These are phyloP conservation scores for Diabrotica undecimpunctata DNA, from an alignment of 1,140 invertebrate species.

Conservation along the genomic window DNA sequence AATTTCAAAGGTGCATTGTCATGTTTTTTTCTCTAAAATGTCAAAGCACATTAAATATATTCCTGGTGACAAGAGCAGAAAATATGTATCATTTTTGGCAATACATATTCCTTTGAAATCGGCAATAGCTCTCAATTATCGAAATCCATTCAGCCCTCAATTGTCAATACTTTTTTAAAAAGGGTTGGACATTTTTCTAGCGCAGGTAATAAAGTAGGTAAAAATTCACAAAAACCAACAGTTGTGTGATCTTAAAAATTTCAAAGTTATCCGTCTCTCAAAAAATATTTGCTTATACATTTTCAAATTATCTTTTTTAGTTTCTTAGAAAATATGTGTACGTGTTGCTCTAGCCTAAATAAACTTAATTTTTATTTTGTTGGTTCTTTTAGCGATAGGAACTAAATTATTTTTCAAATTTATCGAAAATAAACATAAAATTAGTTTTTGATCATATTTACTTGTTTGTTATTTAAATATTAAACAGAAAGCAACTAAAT, in stretches of 20 bases:
- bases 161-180: constrained; percentile 15
- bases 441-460: background rate
- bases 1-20: no score
- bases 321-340: background rate
- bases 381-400: background rate
- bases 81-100: no score
- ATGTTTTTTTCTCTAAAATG: no score
- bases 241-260: background rate
- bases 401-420: background rate
- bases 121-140: background rate
- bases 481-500: no score
- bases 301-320: background rate
- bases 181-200: constrained; percentile 15
- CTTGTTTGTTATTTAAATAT: background rate
- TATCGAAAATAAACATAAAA: background rate
- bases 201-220: constrained; percentile 13
- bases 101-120: background rate
- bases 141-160: constrained; percentile 6
- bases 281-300: background rate
- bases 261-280: background rate
- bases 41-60: no score
- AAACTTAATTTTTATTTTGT: background rate
- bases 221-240: constrained; percentile 7
- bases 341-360: background rate
- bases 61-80: no score